Base-by-base conservation (phyloP, 2,113 vertebrate species). In the Stigmatopora nigra region DNA sequence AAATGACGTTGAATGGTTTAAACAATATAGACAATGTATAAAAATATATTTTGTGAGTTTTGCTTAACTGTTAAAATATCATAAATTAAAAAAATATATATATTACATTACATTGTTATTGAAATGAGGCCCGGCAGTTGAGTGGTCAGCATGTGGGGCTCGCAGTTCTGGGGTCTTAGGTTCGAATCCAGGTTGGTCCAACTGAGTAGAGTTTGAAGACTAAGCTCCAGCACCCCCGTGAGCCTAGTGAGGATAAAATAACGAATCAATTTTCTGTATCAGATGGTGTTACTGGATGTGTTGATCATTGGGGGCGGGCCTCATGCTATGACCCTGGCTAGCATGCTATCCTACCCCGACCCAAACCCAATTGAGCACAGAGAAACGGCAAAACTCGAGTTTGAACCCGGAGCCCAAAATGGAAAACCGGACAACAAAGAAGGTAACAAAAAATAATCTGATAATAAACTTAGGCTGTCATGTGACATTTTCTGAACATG, bases 271-370 rank as follows among this genome's bases (percentile, higher is more conserved):
- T 20, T 38, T 10, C 56, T 38, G 31, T 17, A 58, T 58, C 73
- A 85, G 82, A 75, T 71, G 75, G 77, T 60, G 60, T 81, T 89
- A 59, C 62, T 91, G 6, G 89, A 91, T 67, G 88, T 90, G 56
- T 75, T 92, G 59, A 87, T 91, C 66, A 76, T 91, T 31, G 91
- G 90, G 19, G 78, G 80, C 2, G 91, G 90, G 9, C 91, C 89
- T 68, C 89, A 92, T 66, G 89, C 89, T 46, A 62, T 92, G 79
- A 91, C 85, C 59, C 73, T 92, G 61, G 85, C 89, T 25, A 90
- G 82, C 45, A 76, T 90, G 71, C 74, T 92, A 7, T 47, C 61
- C 20, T 47, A 64, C 38, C 41, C 63, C 19, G 46, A 65, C 7
- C 72, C 65, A 74, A 78, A 55, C 64, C 57, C 83, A 35, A 45